Evolutionary conservation across 1,140 invertebrate species (phyloP).

Genomic region (Teleopsis dalmanni): DNA sequence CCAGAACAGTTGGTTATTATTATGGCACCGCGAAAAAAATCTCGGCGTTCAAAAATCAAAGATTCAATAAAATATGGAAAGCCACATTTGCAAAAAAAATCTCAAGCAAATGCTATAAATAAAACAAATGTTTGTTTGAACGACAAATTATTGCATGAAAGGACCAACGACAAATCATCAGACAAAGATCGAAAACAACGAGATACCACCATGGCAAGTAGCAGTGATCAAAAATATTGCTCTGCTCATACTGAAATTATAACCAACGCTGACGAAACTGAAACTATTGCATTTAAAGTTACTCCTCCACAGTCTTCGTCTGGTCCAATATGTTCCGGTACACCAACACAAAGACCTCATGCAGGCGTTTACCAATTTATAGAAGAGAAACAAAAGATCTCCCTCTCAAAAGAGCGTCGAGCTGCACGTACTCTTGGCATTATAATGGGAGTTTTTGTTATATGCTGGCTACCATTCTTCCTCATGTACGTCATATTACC

Average conservation of each 20-base stretch:
- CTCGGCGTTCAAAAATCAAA: conserved; percentile 40
- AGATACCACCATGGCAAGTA: conserved; percentile 35
- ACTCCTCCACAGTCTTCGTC: conserved; percentile 32
- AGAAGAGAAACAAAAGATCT: conserved; percentile 89
- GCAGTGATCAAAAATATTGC: conserved; percentile 32
- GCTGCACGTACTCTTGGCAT: conserved; percentile 88
- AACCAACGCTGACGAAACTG: conserved; percentile 19
- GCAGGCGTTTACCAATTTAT: conserved; percentile 77
- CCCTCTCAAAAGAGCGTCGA: conserved; percentile 81
- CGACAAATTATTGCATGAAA: too few relatives aligned
- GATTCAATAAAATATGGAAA: conserved; percentile 41
- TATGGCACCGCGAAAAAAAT: conserved; percentile 44
- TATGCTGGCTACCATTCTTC: conserved; percentile 96
- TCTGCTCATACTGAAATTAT: conserved; percentile 16
- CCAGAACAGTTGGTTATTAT: conserved; percentile 17
- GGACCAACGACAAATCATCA: not conserved
- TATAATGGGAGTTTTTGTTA: conserved; percentile 90
- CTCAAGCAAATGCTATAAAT: not conserved
- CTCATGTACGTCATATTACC: conserved; percentile 89
- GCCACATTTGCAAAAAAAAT: conserved; percentile 26
- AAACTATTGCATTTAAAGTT: conserved; percentile 29
- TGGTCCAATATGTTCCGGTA: conserved; percentile 14
- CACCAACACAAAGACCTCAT: conserved; percentile 29
- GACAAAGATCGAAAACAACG: conserved; percentile 9
- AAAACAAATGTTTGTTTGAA: too few relatives aligned